Evolutionary conservation across 2,113 vertebrate genomes (phyloP).

Genomic region (Acrocephalus kingi): DNA sequence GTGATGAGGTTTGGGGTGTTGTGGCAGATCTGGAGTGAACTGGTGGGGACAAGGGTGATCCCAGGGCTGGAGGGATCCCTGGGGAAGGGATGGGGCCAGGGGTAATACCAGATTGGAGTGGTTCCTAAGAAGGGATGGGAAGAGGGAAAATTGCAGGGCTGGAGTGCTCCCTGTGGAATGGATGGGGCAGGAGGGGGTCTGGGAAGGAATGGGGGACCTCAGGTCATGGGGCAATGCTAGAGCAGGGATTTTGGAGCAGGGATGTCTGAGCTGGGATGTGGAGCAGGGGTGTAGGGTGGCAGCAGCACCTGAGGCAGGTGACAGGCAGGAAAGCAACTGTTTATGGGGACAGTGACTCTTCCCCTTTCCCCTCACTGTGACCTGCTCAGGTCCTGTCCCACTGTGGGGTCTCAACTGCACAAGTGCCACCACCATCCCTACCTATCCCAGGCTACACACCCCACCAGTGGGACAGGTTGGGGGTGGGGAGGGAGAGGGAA

Average conservation of each 20-base stretch:
- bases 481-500: neutral
- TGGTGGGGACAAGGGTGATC: neutral
- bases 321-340: neutral
- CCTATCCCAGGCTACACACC: neutral
- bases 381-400: fast-evolving
- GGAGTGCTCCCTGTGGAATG: neutral
- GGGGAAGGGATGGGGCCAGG: neutral
- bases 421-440: neutral
- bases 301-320: neutral
- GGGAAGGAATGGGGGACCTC: neutral
- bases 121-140: neutral
- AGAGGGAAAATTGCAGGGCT: neutral
- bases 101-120: neutral
- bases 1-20: neutral
- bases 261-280: neutral
- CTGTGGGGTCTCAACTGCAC: neutral
- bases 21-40: neutral
- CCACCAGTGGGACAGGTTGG: neutral
- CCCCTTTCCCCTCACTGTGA: neutral
- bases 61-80: neutral
- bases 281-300: neutral
- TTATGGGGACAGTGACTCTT: neutral
- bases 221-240: neutral
- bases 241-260: neutral
- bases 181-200: neutral